Evolutionary conservation across 2,888 invertebrate genomes (phyloP), one percentile per base, ranked within the genome.

Genomic region (Acleris literana): DNA sequence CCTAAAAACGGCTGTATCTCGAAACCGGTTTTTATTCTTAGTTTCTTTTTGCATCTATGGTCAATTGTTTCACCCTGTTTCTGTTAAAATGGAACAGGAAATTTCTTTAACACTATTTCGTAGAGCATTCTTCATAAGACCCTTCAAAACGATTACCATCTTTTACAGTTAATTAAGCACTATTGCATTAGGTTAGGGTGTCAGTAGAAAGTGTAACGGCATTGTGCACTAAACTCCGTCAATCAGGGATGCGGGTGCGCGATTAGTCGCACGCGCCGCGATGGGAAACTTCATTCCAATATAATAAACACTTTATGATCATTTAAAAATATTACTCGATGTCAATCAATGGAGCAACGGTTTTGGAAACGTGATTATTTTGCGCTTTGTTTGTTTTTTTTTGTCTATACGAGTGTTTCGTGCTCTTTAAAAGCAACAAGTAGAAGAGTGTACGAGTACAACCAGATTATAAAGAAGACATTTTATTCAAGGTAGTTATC

Each of bases 231-330:
- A 77, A 82, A 81, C 81, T 83, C 73, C 82, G 86, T 86, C 88
- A 92, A 91, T 90, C 89, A 89, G 82, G 74, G 78, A 92, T 92
- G 92, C 92, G 91, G 92, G 92, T 75, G 66, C 82, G 84, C 88
- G 90, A 92, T 90, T 88, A 85, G 81, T 71, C 75, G 81, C 92
- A 92, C 92, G 92, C 86, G 92, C 83, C 91, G 79, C 66, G 70
- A 71, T 81, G 82, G 81, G 85, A 84, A 84, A 79, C 76, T 76
- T 77, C 81, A 83, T 84, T 83, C 83, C 82, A 86, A 86, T 80
- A 84, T 81, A 84, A 39, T 39, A 39, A 87, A 88, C 88, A 89
- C 81, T 88, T 81, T 77, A 84, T 75, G 78, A 76, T 74, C 76
- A 70, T 84, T 86, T 79, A 75, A 83, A 83, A 78, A 60, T 69